Percentiles rank a stretch among this genome's conserved stretches.
Conservation (phyloP, 2,797 vertebrate species). For the Cacajao melanocephalus region DNA sequence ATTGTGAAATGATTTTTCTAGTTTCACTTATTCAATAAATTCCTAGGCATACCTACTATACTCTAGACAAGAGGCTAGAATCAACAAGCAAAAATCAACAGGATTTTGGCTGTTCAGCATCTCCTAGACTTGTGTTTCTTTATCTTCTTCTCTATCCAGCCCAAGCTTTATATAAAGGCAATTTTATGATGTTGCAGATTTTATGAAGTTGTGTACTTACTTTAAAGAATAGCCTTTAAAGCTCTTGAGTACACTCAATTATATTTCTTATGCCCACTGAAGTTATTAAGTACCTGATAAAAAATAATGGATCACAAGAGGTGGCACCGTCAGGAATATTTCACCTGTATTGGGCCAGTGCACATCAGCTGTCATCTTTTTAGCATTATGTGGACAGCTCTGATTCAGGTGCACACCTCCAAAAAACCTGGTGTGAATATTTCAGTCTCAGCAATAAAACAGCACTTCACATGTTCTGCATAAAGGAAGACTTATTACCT, state of each 20-base stretch:
- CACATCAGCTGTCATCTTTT: neutral
- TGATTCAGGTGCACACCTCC: neutral
- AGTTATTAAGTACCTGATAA: neutral
- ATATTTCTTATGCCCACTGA: neutral
- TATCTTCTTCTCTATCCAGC: neutral
- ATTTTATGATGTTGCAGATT: neutral
- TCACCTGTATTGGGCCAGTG: neutral
- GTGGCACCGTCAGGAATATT: neutral
- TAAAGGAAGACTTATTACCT: slow-evolving; percentile 52
- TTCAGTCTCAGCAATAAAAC: slow-evolving; percentile 47
- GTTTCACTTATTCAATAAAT: neutral
- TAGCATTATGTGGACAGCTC: neutral
- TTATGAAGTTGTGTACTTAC: neutral
- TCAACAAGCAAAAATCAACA: neutral
- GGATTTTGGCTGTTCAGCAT: neutral
- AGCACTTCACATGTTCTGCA: slow-evolving; percentile 19
- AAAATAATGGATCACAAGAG: neutral
- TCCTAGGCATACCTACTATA: neutral
- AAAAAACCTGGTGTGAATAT: slow-evolving; percentile 51
- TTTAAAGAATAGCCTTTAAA: neutral
- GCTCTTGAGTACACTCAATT: neutral
- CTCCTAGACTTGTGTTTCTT: neutral
- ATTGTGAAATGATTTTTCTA: neutral
- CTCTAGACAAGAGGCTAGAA: neutral
- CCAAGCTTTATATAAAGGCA: neutral